These are phyloP conservation scores for Dryobates pubescens DNA, from an alignment of 2,797 vertebrate genomes.

Conservation along the genomic window DNA sequence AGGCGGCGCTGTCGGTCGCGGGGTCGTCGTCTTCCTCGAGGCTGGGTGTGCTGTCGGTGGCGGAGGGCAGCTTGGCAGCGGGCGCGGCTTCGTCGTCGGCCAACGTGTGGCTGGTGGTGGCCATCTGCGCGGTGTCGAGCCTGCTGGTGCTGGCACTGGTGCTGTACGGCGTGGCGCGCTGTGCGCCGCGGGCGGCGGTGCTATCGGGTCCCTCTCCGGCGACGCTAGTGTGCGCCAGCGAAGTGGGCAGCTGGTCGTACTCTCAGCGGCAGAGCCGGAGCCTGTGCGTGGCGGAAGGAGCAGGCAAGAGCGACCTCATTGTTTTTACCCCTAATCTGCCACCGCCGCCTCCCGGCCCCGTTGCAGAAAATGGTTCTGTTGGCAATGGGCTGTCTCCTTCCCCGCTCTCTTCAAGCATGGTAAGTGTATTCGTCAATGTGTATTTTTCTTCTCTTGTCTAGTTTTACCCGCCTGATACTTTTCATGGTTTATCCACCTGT, in stretches of 20 bases:
- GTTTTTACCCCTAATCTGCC: not conserved
- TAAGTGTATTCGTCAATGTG: not conserved
- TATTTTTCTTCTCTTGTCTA: fast-evolving
- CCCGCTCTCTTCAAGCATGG: fast-evolving
- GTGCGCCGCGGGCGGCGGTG: not conserved
- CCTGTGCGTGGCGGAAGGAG: constrained; percentile 60
- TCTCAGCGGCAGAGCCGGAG: constrained; percentile 64
- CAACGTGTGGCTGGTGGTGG: not conserved
- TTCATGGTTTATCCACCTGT: fast-evolving
- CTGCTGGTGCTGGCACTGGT: constrained; percentile 37
- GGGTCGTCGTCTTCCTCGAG: not conserved
- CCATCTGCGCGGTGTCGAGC: not conserved
- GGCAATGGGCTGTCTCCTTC: fast-evolving
- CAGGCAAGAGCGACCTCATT: constrained; percentile 62
- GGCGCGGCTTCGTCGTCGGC: not conserved
- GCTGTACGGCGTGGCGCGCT: constrained; percentile 44
- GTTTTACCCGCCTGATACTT: fast-evolving
- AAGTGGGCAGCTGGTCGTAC: constrained; percentile 70
- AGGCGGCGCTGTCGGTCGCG: not conserved
- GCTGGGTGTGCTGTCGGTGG: too few relatives aligned
- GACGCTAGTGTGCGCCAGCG: constrained; percentile 58
- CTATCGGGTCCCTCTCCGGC: too few relatives aligned
- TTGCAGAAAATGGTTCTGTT: not conserved
- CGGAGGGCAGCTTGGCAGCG: not conserved
- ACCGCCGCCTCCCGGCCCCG: not conserved